phyloP scores from a whole-genome alignment of 2,797 vertebrate genomes.

The Macropus fuliginosus region DNA sequence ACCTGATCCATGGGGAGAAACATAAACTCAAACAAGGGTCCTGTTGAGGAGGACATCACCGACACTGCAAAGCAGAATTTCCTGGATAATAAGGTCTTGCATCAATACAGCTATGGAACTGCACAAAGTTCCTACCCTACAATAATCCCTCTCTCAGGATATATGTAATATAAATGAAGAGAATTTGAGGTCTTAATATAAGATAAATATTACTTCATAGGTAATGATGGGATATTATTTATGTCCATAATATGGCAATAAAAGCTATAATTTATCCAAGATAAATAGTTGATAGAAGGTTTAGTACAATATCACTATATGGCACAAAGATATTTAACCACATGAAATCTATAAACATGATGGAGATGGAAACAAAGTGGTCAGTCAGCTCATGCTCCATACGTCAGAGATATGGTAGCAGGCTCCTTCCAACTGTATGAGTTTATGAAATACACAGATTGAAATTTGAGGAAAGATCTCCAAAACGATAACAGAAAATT shows the following conservation, averaged over 20 bases:
- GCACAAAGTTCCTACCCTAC: background rate
- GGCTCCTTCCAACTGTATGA: background rate
- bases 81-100: background rate
- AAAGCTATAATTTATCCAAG: background rate
- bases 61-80: background rate
- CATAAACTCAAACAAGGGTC: background rate
- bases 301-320: background rate
- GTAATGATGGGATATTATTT: background rate
- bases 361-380: background rate
- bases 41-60: background rate
- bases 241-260: background rate
- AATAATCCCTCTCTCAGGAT: background rate
- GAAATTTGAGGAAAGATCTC: conserved; percentile 44
- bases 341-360: background rate
- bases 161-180: background rate
- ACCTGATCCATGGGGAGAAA: background rate
- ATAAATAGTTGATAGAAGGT: background rate
- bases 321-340: background rate
- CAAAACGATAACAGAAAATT: conserved; percentile 50
- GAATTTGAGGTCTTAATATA: background rate
- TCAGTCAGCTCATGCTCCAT: background rate
- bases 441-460: background rate
- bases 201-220: background rate
- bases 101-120: background rate
- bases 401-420: background rate